These are phyloP conservation scores for Microchrysa polita DNA, from an alignment of 2,888 invertebrate genomes.

Conservation along the genomic window DNA sequence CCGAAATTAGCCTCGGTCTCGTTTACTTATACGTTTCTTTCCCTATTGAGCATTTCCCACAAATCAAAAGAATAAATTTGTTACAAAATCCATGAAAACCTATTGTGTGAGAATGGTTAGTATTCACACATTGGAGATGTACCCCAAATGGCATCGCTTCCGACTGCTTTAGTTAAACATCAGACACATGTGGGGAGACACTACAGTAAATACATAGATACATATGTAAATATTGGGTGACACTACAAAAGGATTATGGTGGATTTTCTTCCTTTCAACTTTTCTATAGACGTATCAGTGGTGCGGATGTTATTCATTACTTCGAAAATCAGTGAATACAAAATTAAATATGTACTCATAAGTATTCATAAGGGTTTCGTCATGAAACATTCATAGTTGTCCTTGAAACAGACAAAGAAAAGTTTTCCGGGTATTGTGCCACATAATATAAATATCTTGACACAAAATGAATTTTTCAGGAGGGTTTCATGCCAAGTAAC, in stretches of 20 bases:
- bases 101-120: constrained; percentile 2
- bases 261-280: neutral
- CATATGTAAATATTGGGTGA: constrained; percentile 1
- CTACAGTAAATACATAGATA: neutral
- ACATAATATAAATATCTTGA: no score
- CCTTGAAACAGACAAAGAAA: no score
- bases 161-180: no score
- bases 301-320: neutral
- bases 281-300: neutral
- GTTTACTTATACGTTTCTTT: no score
- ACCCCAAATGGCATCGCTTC: no score
- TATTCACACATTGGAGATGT: no score
- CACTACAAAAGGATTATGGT: neutral
- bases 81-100: constrained; percentile 10
- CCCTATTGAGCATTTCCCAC: no score
- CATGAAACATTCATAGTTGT: no score
- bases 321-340: neutral
- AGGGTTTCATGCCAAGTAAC: no score
- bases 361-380: neutral
- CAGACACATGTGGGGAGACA: neutral
- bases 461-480: no score
- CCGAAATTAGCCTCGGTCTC: no score
- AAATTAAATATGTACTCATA: neutral
- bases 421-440: no score
- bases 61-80: constrained; percentile 1